Percentiles rank a stretch among this genome's conserved stretches.
Evolutionary conservation across 2,113 vertebrate species (phyloP).

Genomic region (Sphyrna mokarran): DNA sequence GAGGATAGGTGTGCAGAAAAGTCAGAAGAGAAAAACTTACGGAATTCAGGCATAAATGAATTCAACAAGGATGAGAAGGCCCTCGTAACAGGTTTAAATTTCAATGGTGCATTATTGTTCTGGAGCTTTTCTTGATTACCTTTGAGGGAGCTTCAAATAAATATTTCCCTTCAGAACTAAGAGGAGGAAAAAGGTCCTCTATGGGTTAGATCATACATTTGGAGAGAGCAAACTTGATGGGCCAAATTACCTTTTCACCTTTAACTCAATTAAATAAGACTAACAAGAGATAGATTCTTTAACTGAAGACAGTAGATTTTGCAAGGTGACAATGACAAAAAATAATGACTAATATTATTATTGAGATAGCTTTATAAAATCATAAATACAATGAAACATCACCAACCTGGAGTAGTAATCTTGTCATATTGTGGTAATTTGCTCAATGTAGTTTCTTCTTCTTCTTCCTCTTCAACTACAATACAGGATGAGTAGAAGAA

Average conservation of each 20-base stretch:
- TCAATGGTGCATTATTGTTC: background rate
- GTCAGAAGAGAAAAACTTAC: background rate
- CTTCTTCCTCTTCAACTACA: constrained; percentile 61
- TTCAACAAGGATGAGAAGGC: background rate
- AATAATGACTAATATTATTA: background rate
- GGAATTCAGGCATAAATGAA: background rate
- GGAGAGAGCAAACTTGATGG: background rate
- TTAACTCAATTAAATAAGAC: background rate
- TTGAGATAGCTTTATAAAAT: background rate
- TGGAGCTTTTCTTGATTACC: background rate
- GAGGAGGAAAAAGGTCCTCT: background rate
- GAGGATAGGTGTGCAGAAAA: background rate
- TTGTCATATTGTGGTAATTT: constrained; percentile 57
- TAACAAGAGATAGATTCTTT: background rate
- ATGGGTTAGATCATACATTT: background rate
- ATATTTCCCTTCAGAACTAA: background rate
- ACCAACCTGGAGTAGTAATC: constrained; percentile 71
- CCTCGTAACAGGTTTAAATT: background rate
- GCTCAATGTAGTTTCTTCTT: constrained; percentile 52
- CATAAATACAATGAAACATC: background rate
- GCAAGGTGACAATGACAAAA: background rate
- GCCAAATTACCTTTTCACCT: background rate
- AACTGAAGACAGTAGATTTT: background rate
- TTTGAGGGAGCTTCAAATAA: background rate
- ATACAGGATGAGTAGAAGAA: constrained; percentile 38